Evolutionary conservation across 2,888 invertebrate species (phyloP), one percentile per base, ranked within the genome.

Genomic region (Chesias legatella): DNA sequence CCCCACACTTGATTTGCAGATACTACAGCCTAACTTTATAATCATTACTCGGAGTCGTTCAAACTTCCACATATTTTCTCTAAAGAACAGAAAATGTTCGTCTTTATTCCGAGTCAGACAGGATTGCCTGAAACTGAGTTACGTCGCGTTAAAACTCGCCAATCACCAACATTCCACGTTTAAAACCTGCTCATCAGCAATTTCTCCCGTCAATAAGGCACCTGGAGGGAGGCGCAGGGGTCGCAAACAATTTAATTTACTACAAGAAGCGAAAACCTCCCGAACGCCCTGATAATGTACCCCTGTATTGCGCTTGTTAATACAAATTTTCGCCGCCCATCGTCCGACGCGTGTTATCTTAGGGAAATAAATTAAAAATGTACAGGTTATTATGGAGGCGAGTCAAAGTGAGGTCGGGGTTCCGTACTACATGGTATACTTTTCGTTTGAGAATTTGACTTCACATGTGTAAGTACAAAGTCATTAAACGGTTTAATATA

Each of bases 171-270:
- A 43, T 46, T 41, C 33, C 40, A 33, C 44, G 39, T 43, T 43
- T 44, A 46, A 46, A 47, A 39, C 17, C 25, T 28, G 38, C 42
- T 43, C 47, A 46, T 46, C 46, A 41, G 41, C 41, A 37, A 38
- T 44, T 39, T 35, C 42, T 23, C 34, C 35, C 47, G 42, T 46
- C 51, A 39, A 51, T 51, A 50, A 37, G 40, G 38, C 37, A 69
- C 70, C 67, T 61, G 59, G 56, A 49, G 41, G 10, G 40, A 37
- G 23, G 37, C 26, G 35, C 29, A 42, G 36, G 66, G 67, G 55
- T 58, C 63, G 63, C 67, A 63, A 79, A 78, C 79, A 79, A 82
- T 82, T 81, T 84, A 80, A 83, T 85, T 80, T 82, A 74, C 67
- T 70, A 73, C 67, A 74, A 71, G 72, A 60, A 57, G 55, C 60